These are phyloP conservation scores for Gari tellinella DNA, from an alignment of 2,888 invertebrate genomes.

Conservation along the genomic window DNA sequence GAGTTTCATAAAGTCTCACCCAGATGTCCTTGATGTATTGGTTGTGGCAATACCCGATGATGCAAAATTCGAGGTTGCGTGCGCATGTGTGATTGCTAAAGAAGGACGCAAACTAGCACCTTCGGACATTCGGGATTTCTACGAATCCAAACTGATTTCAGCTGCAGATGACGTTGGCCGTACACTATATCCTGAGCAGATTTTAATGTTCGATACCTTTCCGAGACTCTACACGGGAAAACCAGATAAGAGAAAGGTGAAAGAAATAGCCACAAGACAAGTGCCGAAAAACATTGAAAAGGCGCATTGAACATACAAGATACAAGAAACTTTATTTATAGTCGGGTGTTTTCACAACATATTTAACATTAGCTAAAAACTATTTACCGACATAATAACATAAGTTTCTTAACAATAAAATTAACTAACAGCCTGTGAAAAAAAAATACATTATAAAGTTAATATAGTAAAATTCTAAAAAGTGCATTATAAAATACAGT, in stretches of 20 bases:
- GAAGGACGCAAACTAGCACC: slow-evolving; percentile 14
- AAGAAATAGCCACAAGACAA: neutral
- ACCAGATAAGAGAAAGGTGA: slow-evolving; percentile 25
- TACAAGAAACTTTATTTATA: no score
- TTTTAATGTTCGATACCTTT: slow-evolving; percentile 26
- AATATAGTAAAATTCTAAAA: no score
- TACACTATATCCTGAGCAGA: slow-evolving; percentile 2
- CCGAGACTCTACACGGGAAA: slow-evolving; percentile 42
- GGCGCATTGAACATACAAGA: no score
- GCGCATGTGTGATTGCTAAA: slow-evolving; percentile 41
- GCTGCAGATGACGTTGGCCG: slow-evolving; percentile 19
- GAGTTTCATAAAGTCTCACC: slow-evolving; percentile 33
- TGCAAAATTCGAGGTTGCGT: slow-evolving; percentile 23
- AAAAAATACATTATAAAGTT: no score
- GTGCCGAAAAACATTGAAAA: no score
- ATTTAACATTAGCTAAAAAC: no score
- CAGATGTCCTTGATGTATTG: slow-evolving; percentile 38
- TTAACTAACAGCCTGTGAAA: no score
- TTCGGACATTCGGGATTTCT: slow-evolving; percentile 14
- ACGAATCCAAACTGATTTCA: neutral
- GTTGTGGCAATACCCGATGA: slow-evolving; percentile 36
- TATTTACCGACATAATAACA: no score
- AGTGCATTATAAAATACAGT: no score
- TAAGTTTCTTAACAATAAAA: no score
- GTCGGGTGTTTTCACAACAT: no score